A percentile compares a stretch with the other conserved stretches of the same genome.
These are phyloP conservation scores for Sanderia malayensis DNA, from an alignment of 30 jellyfish, hydroid and myxozoan genomes.

Conservation along the genomic window DNA sequence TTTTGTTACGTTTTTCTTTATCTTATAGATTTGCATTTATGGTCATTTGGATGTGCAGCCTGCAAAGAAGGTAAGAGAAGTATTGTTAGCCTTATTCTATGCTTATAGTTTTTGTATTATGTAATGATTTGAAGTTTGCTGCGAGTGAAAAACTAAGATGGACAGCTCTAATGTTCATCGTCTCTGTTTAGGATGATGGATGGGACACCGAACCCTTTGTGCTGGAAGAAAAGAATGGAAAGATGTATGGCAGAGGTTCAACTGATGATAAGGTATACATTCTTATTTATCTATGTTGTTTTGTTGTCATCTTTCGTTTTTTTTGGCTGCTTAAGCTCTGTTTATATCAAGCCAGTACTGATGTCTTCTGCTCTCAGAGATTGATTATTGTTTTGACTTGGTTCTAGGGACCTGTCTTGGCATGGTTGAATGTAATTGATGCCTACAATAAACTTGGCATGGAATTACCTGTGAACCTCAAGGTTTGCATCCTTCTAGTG, in stretches of 20 bases:
- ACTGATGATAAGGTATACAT: slow-evolving; percentile 82
- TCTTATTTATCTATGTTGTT: too few relatives aligned
- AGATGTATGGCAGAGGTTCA: slow-evolving; percentile 89
- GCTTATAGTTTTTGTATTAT: too few relatives aligned
- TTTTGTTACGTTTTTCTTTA: background rate
- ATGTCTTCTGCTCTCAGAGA: too few relatives aligned
- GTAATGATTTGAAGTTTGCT: too few relatives aligned
- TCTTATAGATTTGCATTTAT: slow-evolving; percentile 57
- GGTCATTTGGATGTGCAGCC: slow-evolving; percentile 99
- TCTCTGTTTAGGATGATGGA: slow-evolving; percentile 94
- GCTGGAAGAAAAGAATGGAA: slow-evolving; percentile 70
- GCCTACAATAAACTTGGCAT: slow-evolving; percentile 70
- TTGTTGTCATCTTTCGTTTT: too few relatives aligned
- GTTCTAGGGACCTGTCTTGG: slow-evolving; percentile 85
- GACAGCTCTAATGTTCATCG: too few relatives aligned
- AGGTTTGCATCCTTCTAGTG: too few relatives aligned
- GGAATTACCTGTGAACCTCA: slow-evolving; percentile 75
- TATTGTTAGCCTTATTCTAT: too few relatives aligned
- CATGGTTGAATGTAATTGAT: slow-evolving; percentile 80
- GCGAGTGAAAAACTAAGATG: too few relatives aligned
- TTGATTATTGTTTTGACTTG: too few relatives aligned
- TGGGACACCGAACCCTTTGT: slow-evolving; percentile 94
- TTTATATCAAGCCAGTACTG: too few relatives aligned
- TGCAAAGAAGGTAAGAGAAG: slow-evolving; percentile 59
- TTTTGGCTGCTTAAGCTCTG: too few relatives aligned